A percentile compares a stretch with the other conserved stretches of the same genome.
Conservation (phyloP, 2,113 vertebrate species). For the Ranitomeya variabilis region DNA sequence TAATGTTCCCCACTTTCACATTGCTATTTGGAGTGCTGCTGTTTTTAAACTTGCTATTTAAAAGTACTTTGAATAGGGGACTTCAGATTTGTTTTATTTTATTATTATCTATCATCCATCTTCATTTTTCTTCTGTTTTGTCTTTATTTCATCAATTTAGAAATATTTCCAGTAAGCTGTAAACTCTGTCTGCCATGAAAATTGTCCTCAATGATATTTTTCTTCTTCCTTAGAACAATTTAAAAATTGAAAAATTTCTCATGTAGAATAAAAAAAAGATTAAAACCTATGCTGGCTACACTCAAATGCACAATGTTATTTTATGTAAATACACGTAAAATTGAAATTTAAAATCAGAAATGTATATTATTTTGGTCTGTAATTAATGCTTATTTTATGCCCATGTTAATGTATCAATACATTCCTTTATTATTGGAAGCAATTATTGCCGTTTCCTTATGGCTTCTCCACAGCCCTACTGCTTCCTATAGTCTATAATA, state of each 20-base stretch:
- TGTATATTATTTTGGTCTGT: constrained; percentile 2
- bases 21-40: too few relatives aligned
- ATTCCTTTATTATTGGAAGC: constrained; percentile 46
- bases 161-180: neutral
- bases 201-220: neutral
- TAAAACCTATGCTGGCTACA: neutral
- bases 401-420: constrained; percentile 45
- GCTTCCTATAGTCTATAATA: constrained; percentile 44
- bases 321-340: neutral
- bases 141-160: neutral
- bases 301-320: neutral
- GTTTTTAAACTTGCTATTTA: too few relatives aligned
- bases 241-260: neutral
- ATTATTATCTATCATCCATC: neutral
- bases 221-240: neutral
- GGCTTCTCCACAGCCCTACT: constrained; percentile 38
- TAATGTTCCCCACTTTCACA: too few relatives aligned
- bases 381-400: constrained; percentile 35
- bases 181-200: neutral
- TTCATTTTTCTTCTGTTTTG: neutral
- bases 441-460: constrained; percentile 45
- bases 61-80: too few relatives aligned
- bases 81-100: too few relatives aligned
- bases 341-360: neutral
- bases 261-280: neutral